Base-by-base conservation (phyloP, 2,113 vertebrate species). In the Prunella fulvescens region DNA sequence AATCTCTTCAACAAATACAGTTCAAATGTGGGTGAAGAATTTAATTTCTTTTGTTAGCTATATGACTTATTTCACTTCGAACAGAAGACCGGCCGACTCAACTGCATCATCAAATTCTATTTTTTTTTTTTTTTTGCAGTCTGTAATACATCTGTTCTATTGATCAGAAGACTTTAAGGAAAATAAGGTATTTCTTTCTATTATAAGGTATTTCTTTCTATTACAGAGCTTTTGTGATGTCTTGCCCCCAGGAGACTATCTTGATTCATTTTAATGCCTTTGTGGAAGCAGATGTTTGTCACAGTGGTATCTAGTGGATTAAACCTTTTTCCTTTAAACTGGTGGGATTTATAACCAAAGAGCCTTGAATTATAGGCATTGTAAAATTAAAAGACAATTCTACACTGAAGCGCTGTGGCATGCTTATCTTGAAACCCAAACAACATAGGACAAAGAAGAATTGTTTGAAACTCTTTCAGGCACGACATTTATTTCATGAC, bases 231-330 rank as follows among this genome's bases (percentile, higher is more conserved):
- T 91, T 95, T 0, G 0, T 56, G 45, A 73, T 73, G 29, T 56
- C 71, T 66, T 77, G 77, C 11, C 8, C 29, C 8, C 10, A 73
- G n/a, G 2, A 88, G 20, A 76, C 62, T 66, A 62, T 56, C 58
- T 70, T 70, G 79, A 91, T 83, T 90, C 24, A n/a, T 90, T 90
- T 89, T 80, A 87, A 84, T 56, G 42, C 23, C 62, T 95, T 94
- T 88, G 79, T 96, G 78, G 64, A 92, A 90, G 74, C 58, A 94
- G 74, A 87, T 94, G 58, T 29, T 82, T 95, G 73, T 97, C 93
- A 94, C 70, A 71, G 50, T 62, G 26, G 33, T 82, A 86, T 77
- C 74, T 65, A 65, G 53, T 10, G 39, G 81, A 89, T 88, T 94
- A 94, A 92, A 56, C 29, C 66, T 82, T 67, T 92, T 91, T 91